Conservation (phyloP, 2,113 vertebrate genomes). For the Pygoscelis adeliae region DNA sequence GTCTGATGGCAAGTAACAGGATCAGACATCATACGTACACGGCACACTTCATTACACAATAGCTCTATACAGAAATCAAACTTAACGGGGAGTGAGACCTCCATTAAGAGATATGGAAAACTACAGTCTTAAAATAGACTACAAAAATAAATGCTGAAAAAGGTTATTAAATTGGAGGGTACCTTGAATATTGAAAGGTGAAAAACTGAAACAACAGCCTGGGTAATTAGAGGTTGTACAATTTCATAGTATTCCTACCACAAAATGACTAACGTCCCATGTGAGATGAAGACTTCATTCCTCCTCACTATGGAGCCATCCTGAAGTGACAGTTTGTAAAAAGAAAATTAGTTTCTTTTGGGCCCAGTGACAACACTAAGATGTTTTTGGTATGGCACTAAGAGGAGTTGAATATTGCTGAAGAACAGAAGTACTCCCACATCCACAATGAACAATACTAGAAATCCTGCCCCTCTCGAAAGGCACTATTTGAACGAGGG, state of each 20-base stretch:
- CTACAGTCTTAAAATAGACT: neutral
- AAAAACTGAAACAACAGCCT: neutral
- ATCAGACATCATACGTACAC: neutral
- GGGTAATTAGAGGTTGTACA: neutral
- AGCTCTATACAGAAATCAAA: neutral
- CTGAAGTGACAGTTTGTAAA: neutral
- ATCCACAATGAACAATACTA: neutral
- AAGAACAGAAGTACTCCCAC: neutral
- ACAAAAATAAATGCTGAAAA: neutral
- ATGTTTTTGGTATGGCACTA: neutral
- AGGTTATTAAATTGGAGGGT: neutral
- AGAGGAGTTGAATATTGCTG: neutral
- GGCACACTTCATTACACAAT: neutral
- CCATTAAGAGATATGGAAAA: neutral
- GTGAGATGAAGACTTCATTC: neutral
- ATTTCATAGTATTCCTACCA: neutral
- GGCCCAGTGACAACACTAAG: neutral
- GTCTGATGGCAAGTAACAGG: neutral
- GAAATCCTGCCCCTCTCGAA: neutral
- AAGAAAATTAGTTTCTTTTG: neutral
- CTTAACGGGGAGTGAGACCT: neutral
- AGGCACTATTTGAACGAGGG: neutral
- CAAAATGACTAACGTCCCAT: neutral
- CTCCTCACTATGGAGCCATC: neutral
- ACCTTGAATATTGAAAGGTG: neutral